Evolutionary conservation across 2,888 invertebrate genomes (phyloP), one percentile per base, ranked within the genome.

Genomic region (Conus canariensis): DNA sequence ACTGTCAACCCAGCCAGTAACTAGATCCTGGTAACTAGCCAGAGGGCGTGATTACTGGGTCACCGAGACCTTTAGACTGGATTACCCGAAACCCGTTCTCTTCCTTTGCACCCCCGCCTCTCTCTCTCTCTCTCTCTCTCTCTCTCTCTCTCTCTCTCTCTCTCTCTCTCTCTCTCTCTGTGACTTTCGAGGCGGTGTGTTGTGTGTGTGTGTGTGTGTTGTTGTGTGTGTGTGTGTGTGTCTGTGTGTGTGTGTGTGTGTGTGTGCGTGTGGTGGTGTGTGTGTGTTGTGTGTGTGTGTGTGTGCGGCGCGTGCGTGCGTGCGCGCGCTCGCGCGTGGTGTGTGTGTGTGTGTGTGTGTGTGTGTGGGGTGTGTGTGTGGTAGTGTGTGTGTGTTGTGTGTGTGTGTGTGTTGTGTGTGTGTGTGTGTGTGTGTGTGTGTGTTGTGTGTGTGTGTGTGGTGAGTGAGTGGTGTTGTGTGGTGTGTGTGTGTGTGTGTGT

Each of bases 401-500:
- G 25, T 19, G 58, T 58, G 83, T 83, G 58, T 56, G 82, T 82
- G 82, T 82, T 82, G 82, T 56, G 82, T 56, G 56, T 19, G 56
- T 56, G 82, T 19, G 82, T 56, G 56, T 19, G 82, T 82, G 82
- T 19, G 19, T 82, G 82, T 19, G 82, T 82, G 82, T 19, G 45
- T 58, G 82, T 19, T 58, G 56, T 19, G 58, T 82, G 82, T 19
- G 82, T 16, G 22, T 6, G 56, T 56, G 82, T 19, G 58, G 56
- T 56, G 82, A 58, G 9, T 82, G 82, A 58, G 82, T 82, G 58
- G 82, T 82, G 8, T 58, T 82, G 45, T 82, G 82, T 82, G 45
- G 60, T 64, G 60, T 16, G 16, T 64, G 60, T 8, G 25, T 80
- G 25, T 5, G 80, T 80, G 9, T 45, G 45, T 45, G 45, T 45